phyloP scores from a whole-genome alignment of 2,888 invertebrate genomes.

The Lingula anatina region DNA sequence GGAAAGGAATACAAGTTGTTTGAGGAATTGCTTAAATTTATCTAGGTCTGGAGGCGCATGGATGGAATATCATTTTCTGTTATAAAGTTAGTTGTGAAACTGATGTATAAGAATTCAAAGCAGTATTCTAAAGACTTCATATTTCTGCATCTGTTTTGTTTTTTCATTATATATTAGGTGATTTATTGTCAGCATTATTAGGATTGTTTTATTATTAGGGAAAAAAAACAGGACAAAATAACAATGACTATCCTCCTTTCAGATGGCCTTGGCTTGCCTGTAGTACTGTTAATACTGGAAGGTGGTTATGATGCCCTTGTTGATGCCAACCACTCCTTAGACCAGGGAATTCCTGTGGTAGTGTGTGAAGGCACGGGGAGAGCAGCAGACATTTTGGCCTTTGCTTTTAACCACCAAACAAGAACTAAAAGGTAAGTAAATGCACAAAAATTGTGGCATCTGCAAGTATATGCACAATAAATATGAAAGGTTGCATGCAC shows the following conservation, averaged over 20 bases:
- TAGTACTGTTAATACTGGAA: conserved; percentile 52
- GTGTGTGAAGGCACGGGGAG: conserved; percentile 52
- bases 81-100: neutral
- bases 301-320: conserved; percentile 50
- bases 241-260: conserved; percentile 12
- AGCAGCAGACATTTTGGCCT: too few relatives aligned
- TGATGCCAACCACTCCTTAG: conserved; percentile 44
- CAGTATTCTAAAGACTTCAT: neutral
- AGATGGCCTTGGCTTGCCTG: conserved; percentile 51
- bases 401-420: too few relatives aligned
- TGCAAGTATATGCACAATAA: too few relatives aligned
- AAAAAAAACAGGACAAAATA: conserved; percentile 14
- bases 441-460: too few relatives aligned
- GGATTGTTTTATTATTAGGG: neutral
- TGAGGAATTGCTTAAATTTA: too few relatives aligned
- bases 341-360: conserved; percentile 49
- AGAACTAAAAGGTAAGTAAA: too few relatives aligned
- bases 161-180: too few relatives aligned
- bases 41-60: too few relatives aligned
- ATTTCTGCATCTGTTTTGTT: neutral
- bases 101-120: neutral
- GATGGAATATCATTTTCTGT: neutral
- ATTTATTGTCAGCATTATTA: too few relatives aligned
- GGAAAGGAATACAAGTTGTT: too few relatives aligned
- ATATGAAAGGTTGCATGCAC: too few relatives aligned